These are phyloP conservation scores for Aphis craccivora DNA, from an alignment of 1,140 invertebrate species.

Conservation along the genomic window DNA sequence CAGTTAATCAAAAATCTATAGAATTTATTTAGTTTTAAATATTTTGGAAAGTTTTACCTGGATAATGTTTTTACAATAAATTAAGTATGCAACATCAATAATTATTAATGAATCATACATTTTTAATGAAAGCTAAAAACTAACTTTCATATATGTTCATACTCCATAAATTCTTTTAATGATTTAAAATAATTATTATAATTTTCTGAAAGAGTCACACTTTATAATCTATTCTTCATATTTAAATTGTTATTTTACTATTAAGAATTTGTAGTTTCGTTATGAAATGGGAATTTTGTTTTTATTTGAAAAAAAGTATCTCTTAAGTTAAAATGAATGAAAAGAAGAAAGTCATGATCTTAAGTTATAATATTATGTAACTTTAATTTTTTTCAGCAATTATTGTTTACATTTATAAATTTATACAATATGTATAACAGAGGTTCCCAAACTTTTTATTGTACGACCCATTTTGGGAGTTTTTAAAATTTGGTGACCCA, in stretches of 20 bases:
- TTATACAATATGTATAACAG: neutral
- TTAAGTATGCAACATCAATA: neutral
- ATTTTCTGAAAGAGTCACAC: constrained; percentile 13
- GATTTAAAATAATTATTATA: neutral
- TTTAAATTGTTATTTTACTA: neutral
- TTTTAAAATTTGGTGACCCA: too few species aligned
- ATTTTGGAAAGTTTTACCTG: neutral
- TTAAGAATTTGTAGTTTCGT: neutral
- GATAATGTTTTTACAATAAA: neutral
- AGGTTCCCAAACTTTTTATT: too few species aligned
- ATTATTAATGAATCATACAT: neutral
- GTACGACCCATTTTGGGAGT: too few species aligned
- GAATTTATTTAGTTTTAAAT: neutral
- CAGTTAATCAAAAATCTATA: neutral
- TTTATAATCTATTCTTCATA: constrained; percentile 10
- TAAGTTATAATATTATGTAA: neutral
- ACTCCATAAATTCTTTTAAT: neutral
- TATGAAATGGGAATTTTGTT: neutral
- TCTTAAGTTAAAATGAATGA: neutral
- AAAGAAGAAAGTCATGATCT: neutral
- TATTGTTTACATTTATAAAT: neutral
- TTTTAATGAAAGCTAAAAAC: neutral
- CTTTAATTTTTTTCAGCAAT: neutral
- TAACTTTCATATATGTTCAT: neutral
- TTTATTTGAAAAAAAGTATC: neutral